Base-by-base conservation (phyloP, 2,888 invertebrate genomes). In the Chaetogeoica ovagalla region DNA sequence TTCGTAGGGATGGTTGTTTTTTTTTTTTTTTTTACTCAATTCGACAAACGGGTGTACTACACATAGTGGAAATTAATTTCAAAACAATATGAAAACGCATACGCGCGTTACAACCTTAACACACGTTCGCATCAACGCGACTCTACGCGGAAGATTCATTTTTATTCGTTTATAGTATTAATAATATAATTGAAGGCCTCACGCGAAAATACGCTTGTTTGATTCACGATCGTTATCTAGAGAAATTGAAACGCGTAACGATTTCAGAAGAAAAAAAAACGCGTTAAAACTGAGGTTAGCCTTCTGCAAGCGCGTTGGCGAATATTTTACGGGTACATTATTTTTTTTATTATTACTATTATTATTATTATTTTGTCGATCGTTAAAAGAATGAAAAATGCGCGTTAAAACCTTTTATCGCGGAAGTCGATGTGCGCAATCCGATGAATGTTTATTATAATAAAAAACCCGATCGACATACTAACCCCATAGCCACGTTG, bases 171-270 rank as follows among this genome's bases (percentile, higher is more conserved):
- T 37, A 30, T 63, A 37, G 2, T 55, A 23, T 23, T 43, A 43
- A 43, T 68, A 63, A 30, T 63, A 30, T 69, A 60, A 69, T 60
- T 69, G 76, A 77, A 69, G 76, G 76, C n/a, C 76, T 77, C 43
- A 9, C 30, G 30, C 30, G 62, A 62, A 62, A 62, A 62, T 62
- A 30, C 62, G 62, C 30, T 15, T 23, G 39, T 43, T 66, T 15
- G 57, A 74, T 65, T 55, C 52, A 21, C 63, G 74, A 66, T 75
- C 19, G 8, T 75, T 66, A 75, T 66, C 75, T 75, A 15, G 2
- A 21, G 59, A 59, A 43, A 57, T 59, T 57, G 17, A 73, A 65
- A 75, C 43, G 1, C 57, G n/a, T 57, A 65, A 65, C 21, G n/a
- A 37, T 37, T 62, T 13, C 4, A n/a, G 19, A n/a, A 37, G 15